A percentile compares a stretch with the other conserved stretches of the same genome.
Evolutionary conservation across 2,888 invertebrate species (phyloP).

Genomic region (Cactoblastis cactorum): DNA sequence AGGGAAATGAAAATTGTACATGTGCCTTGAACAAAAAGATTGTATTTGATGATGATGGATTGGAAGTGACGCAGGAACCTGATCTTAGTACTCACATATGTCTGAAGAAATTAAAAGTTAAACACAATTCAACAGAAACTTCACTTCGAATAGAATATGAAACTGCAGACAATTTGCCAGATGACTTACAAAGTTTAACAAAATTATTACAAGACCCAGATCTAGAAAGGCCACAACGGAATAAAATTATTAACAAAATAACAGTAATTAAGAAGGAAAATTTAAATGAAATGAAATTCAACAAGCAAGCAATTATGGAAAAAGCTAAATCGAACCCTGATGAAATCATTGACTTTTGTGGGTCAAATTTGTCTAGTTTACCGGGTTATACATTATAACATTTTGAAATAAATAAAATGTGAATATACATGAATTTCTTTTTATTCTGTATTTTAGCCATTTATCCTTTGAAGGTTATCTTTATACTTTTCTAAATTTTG

Average conservation of each 20-base stretch:
- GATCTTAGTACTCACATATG: conserved; percentile 48
- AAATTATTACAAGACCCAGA: conserved; percentile 41
- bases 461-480: no score
- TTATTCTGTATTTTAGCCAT: no score
- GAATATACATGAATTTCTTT: no score
- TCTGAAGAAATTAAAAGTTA: conserved; percentile 31
- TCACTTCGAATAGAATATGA: conserved; percentile 47
- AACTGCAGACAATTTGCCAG: conserved; percentile 38
- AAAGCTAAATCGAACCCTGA: conserved; percentile 49
- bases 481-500: no score
- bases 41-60: conserved; percentile 62
- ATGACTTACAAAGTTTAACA: conserved; percentile 41
- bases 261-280: conserved; percentile 42
- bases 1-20: conserved; percentile 35
- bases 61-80: conserved; percentile 34
- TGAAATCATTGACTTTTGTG: conserved; percentile 54
- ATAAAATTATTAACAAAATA: conserved; percentile 51
- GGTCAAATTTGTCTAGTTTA: conserved; percentile 53
- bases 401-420: no score
- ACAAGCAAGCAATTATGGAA: conserved; percentile 46
- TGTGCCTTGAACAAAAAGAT: conserved; percentile 56
- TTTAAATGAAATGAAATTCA: conserved; percentile 45
- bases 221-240: conserved; percentile 38
- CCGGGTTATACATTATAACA: conserved; percentile 44
- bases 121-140: conserved; percentile 12